A percentile compares a stretch with the other conserved stretches of the same genome.
Evolutionary conservation across 2,797 vertebrate genomes (phyloP).

Genomic region (Cryptoprocta ferox): DNA sequence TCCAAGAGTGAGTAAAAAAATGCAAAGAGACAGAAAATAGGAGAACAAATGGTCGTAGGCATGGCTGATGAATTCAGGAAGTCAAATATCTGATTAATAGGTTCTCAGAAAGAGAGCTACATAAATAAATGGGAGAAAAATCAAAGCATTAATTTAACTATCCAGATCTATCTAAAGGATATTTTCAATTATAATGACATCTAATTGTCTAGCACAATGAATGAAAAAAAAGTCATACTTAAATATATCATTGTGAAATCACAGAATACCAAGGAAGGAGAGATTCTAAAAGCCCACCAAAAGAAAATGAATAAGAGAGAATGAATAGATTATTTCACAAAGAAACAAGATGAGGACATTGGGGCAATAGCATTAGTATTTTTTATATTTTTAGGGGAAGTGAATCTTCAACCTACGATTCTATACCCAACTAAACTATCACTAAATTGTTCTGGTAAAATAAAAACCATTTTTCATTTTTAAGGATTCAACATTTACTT

Average conservation of each 20-base stretch:
- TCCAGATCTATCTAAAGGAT: background rate
- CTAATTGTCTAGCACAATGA: background rate
- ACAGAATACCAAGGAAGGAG: background rate
- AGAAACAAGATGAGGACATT: background rate
- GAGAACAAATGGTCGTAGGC: background rate
- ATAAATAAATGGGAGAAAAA: background rate
- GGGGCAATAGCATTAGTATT: background rate
- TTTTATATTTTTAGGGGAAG: conserved; percentile 23
- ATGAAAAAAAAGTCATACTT: background rate
- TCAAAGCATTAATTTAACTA: background rate
- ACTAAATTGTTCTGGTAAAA: conserved; percentile 7
- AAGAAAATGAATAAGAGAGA: background rate
- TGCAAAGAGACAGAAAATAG: background rate
- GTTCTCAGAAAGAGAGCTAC: background rate
- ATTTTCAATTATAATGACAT: background rate
- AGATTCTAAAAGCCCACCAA: background rate
- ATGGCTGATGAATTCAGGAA: background rate
- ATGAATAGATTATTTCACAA: background rate
- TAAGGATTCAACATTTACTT: background rate
- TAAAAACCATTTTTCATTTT: background rate
- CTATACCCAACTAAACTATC: conserved; percentile 27
- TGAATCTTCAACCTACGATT: conserved; percentile 29
- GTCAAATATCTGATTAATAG: background rate
- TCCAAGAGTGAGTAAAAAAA: background rate
- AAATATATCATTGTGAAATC: background rate